phyloP scores from a whole-genome alignment of 2,113 vertebrate species.

The Caretta caretta region DNA sequence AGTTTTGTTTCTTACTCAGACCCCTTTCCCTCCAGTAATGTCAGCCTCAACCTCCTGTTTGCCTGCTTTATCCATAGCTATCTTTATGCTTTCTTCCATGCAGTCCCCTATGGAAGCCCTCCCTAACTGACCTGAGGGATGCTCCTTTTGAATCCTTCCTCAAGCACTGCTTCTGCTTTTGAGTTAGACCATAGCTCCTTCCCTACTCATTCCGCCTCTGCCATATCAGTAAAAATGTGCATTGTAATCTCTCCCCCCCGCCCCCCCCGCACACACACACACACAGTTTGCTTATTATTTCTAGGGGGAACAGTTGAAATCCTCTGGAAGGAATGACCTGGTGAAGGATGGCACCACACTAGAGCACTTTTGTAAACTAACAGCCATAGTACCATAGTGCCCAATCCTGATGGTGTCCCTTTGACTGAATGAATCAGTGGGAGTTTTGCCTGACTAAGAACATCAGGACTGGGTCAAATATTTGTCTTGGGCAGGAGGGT shows the following conservation, averaged over 20 bases:
- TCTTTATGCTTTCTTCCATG: background rate
- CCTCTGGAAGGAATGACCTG: background rate
- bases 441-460: background rate
- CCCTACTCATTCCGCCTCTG: background rate
- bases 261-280: background rate
- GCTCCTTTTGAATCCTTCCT: background rate
- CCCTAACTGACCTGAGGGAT: background rate
- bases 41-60: background rate
- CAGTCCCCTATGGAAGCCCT: background rate
- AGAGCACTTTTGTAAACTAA: background rate
- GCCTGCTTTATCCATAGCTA: background rate
- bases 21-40: background rate
- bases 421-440: background rate
- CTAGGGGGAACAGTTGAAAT: constrained; percentile 12
- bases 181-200: background rate
- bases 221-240: background rate
- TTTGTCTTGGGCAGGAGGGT: background rate
- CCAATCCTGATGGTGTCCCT: background rate
- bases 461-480: background rate
- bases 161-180: background rate
- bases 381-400: background rate
- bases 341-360: background rate
- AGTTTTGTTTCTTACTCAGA: background rate
- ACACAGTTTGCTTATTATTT: constrained; percentile 1
- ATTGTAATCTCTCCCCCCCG: background rate